A percentile compares a stretch with the other conserved stretches of the same genome.
These are phyloP conservation scores for Accipiter cooperii DNA, from an alignment of 2,113 vertebrate species.

Conservation along the genomic window DNA sequence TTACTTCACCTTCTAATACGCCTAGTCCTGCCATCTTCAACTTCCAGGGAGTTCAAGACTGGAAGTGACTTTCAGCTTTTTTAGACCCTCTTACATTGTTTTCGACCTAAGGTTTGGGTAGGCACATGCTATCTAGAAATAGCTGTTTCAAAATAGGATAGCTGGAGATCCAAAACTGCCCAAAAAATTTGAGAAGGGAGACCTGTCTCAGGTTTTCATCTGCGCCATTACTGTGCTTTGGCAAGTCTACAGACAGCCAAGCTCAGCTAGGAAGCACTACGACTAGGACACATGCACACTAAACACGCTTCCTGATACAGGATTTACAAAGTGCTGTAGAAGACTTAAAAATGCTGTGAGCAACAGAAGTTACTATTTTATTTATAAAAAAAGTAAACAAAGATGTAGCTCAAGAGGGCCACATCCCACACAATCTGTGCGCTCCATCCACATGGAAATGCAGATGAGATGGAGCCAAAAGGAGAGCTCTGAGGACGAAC, in stretches of 20 bases:
- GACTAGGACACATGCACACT: fast-evolving
- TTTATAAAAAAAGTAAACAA: neutral
- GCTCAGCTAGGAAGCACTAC: neutral
- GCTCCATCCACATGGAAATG: neutral
- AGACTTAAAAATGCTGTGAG: neutral
- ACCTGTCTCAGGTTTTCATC: neutral
- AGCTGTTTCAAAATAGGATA: neutral
- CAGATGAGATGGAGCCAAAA: neutral
- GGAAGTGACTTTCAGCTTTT: neutral
- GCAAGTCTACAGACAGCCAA: neutral
- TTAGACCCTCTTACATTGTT: neutral
- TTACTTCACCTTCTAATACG: neutral
- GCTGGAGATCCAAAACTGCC: neutral
- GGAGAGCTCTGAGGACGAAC: neutral
- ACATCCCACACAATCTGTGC: neutral
- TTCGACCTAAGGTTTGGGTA: neutral
- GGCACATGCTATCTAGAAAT: neutral
- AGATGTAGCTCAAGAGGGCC: neutral
- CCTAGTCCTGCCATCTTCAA: neutral
- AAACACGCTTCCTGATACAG: neutral
- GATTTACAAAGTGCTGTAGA: neutral
- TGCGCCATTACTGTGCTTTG: neutral
- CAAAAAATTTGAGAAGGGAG: fast-evolving
- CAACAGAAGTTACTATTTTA: neutral
- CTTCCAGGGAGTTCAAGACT: neutral